Percentiles rank a stretch among this genome's conserved stretches.
Conservation (phyloP, 2,888 invertebrate genomes). For the Dysmachus trigonus region DNA sequence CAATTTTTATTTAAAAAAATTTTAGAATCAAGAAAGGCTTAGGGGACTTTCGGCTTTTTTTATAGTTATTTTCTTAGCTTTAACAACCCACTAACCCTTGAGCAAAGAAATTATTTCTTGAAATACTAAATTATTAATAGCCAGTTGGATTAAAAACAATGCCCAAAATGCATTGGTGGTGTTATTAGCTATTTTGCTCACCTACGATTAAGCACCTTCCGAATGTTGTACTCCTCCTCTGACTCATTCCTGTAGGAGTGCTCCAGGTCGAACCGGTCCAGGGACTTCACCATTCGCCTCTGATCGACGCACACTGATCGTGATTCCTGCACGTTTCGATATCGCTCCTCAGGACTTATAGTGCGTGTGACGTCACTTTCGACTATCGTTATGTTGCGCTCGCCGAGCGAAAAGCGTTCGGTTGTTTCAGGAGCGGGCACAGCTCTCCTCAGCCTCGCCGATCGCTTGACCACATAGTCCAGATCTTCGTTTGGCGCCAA, state of each 20-base stretch:
- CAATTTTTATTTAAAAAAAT: too few relatives aligned
- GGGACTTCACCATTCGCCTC: slow-evolving; percentile 52
- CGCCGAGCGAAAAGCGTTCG: slow-evolving; percentile 42
- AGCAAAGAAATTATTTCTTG: too few relatives aligned
- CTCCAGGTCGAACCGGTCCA: slow-evolving; percentile 53
- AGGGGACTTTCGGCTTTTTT: too few relatives aligned
- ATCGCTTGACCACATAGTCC: slow-evolving; percentile 48
- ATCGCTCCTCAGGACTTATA: slow-evolving; percentile 19
- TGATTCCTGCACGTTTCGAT: slow-evolving; percentile 26
- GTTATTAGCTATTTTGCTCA: too few relatives aligned
- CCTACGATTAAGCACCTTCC: slow-evolving; percentile 68
- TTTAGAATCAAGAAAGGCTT: too few relatives aligned
- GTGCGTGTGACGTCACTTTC: slow-evolving; percentile 25
- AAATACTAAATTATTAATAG: too few relatives aligned
- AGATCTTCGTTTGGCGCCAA: slow-evolving; percentile 51
- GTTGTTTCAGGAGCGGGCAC: background rate
- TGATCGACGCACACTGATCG: slow-evolving; percentile 48
- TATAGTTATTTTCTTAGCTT: too few relatives aligned
- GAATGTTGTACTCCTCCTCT: slow-evolving; percentile 61
- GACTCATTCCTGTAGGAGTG: slow-evolving; percentile 52
- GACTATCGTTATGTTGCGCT: slow-evolving; percentile 42
- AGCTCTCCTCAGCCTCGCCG: slow-evolving; percentile 40
- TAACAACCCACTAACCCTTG: too few relatives aligned
- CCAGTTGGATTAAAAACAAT: too few relatives aligned
- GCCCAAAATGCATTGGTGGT: too few relatives aligned